Percentiles rank a stretch among this genome's conserved stretches.
phyloP scores from a whole-genome alignment of 2,888 invertebrate genomes.

The Diplolepis rosae region DNA sequence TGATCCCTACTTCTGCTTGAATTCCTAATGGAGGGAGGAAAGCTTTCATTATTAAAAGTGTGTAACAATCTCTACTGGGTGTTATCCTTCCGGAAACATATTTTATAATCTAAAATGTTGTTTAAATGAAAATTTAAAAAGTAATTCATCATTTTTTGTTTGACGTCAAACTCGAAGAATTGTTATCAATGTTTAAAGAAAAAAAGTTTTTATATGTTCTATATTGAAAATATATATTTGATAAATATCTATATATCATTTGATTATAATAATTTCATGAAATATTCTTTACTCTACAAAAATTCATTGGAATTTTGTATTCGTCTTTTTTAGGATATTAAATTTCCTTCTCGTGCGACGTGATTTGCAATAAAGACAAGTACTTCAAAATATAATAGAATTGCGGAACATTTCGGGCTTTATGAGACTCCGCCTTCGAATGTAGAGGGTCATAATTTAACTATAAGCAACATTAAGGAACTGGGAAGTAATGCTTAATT shows the following conservation, averaged over 20 bases:
- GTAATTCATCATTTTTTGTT: no score
- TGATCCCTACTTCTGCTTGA: conserved; percentile 49
- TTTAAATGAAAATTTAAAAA: no score
- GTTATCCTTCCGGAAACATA: no score
- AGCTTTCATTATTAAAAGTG: conserved; percentile 11
- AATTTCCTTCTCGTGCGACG: conserved; percentile 28
- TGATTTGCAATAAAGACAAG: conserved; percentile 43
- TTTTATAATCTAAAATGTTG: no score
- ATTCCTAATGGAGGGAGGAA: conserved; percentile 52
- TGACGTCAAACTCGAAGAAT: no score
- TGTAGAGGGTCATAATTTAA: conserved; percentile 53
- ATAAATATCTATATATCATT: no score
- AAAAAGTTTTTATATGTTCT: no score
- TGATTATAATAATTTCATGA: no score
- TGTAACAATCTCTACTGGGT: not conserved
- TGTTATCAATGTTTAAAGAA: no score
- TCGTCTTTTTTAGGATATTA: not conserved
- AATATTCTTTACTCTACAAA: no score
- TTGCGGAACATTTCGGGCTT: conserved; percentile 57
- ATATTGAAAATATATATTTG: no score
- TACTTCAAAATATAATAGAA: conserved; percentile 59
- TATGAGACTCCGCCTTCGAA: conserved; percentile 42
- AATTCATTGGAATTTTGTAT: no score
- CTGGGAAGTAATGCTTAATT: conserved; percentile 51
- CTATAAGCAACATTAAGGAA: conserved; percentile 39